phyloP scores from a whole-genome alignment of 1,140 invertebrate genomes.

The Zaprionus davidi region DNA sequence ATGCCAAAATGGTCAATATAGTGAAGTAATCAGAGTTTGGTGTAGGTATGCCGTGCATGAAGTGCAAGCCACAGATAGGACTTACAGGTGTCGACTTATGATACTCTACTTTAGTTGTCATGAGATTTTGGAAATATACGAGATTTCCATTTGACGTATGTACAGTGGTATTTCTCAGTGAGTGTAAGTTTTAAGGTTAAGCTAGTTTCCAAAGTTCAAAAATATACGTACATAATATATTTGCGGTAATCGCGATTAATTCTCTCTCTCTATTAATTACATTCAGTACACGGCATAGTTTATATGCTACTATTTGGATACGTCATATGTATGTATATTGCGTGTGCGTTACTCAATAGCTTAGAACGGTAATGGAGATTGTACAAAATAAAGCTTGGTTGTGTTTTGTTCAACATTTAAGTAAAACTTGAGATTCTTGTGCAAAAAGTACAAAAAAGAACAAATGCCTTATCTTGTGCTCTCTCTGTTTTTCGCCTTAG shows the following conservation, averaged over 20 bases:
- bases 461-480: background rate
- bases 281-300: conserved; percentile 60
- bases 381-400: conserved; percentile 69
- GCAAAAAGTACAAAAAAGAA: conserved; percentile 5
- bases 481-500: background rate
- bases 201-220: conserved; percentile 42
- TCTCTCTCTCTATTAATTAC: conserved; percentile 38
- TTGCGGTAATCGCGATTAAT: conserved; percentile 13
- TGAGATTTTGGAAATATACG: conserved; percentile 28
- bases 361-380: conserved; percentile 46
- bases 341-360: conserved; percentile 41
- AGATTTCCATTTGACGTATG: conserved; percentile 19
- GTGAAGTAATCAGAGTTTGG: conserved; percentile 22
- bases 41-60: conserved; percentile 36
- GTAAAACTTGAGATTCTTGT: conserved; percentile 56
- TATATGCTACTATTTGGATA: conserved; percentile 74
- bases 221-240: conserved; percentile 17
- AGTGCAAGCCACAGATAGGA: conserved; percentile 3
- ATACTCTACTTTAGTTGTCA: conserved; percentile 4
- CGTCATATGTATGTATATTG: conserved; percentile 63
- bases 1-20: conserved; percentile 23
- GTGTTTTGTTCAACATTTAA: conserved; percentile 62
- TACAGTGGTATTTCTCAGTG: conserved; percentile 17
- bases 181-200: conserved; percentile 16
- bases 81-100: conserved; percentile 10